Evolutionary conservation across 1,140 invertebrate species (phyloP).

Genomic region (Drosophila setifemur): DNA sequence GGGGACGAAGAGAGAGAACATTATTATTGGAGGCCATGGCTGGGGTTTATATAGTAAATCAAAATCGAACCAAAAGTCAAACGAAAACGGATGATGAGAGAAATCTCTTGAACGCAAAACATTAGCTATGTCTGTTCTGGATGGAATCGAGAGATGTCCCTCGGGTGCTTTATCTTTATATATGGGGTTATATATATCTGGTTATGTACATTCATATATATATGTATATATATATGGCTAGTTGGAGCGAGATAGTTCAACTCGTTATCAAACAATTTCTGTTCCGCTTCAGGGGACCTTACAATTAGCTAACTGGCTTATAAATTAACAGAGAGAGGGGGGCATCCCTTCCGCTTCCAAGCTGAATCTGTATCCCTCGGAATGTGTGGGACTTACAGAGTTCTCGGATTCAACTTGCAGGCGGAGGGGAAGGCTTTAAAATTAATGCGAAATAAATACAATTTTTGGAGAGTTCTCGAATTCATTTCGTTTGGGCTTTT

Average conservation of each 20-base stretch:
- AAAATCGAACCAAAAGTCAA: slow-evolving; percentile 25
- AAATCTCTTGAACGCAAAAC: slow-evolving; percentile 40
- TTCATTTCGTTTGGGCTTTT: slow-evolving; percentile 33
- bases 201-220: slow-evolving; percentile 36
- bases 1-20: slow-evolving; percentile 66
- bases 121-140: slow-evolving; percentile 53
- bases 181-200: slow-evolving; percentile 33
- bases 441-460: slow-evolving; percentile 62
- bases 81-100: slow-evolving; percentile 43
- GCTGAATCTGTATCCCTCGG: neutral
- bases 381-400: neutral
- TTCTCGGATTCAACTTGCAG: slow-evolving; percentile 26
- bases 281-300: slow-evolving; percentile 35
- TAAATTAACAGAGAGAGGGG: slow-evolving; percentile 43
- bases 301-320: slow-evolving; percentile 69
- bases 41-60: slow-evolving; percentile 32
- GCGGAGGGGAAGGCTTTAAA: slow-evolving; percentile 6
- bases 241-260: slow-evolving; percentile 1
- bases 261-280: slow-evolving; percentile 24
- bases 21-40: slow-evolving; percentile 69
- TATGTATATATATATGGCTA: slow-evolving; percentile 11
- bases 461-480: slow-evolving; percentile 51
- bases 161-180: slow-evolving; percentile 30
- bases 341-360: slow-evolving; percentile 9
- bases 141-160: slow-evolving; percentile 30